A percentile compares a stretch with the other conserved stretches of the same genome.
Evolutionary conservation across 1,140 invertebrate genomes (phyloP).

Genomic region (Chironomus striatipennis): DNA sequence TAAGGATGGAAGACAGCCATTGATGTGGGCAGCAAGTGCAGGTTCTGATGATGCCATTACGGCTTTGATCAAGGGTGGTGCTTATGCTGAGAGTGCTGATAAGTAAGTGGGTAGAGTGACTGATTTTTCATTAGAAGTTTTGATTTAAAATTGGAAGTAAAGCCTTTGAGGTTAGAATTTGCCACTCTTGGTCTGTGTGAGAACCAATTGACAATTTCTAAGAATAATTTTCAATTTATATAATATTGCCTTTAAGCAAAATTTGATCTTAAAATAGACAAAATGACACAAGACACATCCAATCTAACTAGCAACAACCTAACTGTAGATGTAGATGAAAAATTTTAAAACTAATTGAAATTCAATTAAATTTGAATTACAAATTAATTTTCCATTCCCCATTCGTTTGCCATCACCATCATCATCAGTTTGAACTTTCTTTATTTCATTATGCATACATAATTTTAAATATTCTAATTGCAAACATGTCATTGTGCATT

Average conservation of each 20-base stretch:
- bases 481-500: not conserved
- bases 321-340: not conserved
- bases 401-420: not conserved
- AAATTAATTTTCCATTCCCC: not conserved
- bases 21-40: conserved; percentile 94
- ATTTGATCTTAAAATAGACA: no score
- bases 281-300: no score
- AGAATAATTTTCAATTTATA: conserved; percentile 18
- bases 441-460: not conserved
- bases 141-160: no score
- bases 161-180: no score
- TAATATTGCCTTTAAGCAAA: no score
- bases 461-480: no score
- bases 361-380: conserved; percentile 11
- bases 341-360: not conserved
- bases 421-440: conserved; percentile 16
- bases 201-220: not conserved
- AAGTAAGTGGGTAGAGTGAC: conserved; percentile 42
- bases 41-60: conserved; percentile 87
- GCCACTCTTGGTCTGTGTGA: no score
- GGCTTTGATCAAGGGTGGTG: conserved; percentile 75
- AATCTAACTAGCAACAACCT: not conserved
- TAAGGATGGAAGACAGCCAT: conserved; percentile 82
- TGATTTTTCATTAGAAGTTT: no score
- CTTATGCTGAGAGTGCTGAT: conserved; percentile 66